These are phyloP conservation scores for Palythoa grandiflora DNA, from an alignment of 92 coral and sea anemone genomes.

Conservation along the genomic window DNA sequence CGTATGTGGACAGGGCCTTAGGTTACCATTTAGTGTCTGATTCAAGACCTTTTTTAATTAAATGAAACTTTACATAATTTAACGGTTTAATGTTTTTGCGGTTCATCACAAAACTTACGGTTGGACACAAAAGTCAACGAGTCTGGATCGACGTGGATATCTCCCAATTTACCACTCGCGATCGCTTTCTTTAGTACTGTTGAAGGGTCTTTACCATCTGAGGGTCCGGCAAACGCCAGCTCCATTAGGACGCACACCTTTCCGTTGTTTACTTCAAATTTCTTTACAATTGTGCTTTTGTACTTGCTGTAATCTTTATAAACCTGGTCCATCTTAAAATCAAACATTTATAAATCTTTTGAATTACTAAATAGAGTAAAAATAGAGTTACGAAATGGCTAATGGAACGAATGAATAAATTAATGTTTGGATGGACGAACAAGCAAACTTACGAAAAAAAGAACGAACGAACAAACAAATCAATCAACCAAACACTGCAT, in stretches of 20 bases:
- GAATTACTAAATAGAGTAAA: not conserved
- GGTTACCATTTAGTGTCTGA: too few relatives aligned
- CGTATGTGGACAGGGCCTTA: too few relatives aligned
- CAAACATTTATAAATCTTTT: too few relatives aligned
- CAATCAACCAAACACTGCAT: too few relatives aligned
- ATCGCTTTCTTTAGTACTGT: constrained; percentile 31
- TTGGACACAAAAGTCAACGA: constrained; percentile 22
- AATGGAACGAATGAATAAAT: not conserved
- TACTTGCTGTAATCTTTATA: constrained; percentile 10
- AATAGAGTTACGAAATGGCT: not conserved
- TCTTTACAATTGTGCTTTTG: constrained; percentile 14
- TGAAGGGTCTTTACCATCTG: constrained; percentile 24
- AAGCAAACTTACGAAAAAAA: not conserved
- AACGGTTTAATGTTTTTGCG: too few relatives aligned
- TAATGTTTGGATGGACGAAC: not conserved
- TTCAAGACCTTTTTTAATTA: too few relatives aligned
- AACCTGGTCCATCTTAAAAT: constrained; percentile 26
- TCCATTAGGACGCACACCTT: constrained; percentile 31
- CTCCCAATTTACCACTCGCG: constrained; percentile 28
- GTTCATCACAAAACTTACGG: constrained; percentile 28
- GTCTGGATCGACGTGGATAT: constrained; percentile 33
- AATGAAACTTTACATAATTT: too few relatives aligned
- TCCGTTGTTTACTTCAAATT: constrained; percentile 13
- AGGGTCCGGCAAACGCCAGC: constrained; percentile 14
- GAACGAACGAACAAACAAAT: not conserved